A percentile compares a stretch with the other conserved stretches of the same genome.
Conservation (phyloP, 2,797 vertebrate species). For the Dryobates pubescens region DNA sequence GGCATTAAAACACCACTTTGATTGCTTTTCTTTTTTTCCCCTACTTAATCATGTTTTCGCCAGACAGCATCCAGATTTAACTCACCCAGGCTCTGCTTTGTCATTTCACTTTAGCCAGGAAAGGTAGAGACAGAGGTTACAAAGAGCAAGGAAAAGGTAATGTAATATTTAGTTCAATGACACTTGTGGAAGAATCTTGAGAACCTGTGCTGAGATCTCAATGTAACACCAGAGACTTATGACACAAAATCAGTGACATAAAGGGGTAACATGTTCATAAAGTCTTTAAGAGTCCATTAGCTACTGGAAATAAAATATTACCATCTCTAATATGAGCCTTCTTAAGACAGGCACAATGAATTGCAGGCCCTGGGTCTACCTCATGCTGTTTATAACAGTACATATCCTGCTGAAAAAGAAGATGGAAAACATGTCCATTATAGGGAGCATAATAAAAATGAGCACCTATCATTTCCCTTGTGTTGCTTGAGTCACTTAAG, state of each 20-base stretch:
- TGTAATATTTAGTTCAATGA: conserved; percentile 37
- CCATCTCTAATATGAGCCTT: neutral
- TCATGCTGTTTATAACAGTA: neutral
- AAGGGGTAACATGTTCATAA: neutral
- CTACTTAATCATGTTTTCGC: conserved; percentile 43
- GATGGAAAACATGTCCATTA: neutral
- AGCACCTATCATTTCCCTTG: neutral
- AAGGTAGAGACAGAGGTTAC: conserved; percentile 3
- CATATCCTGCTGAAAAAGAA: neutral
- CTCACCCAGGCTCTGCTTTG: neutral
- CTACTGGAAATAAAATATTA: conserved; percentile 27
- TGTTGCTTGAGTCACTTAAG: neutral
- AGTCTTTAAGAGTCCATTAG: conserved; percentile 22
- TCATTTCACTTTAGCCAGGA: neutral
- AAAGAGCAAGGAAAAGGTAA: conserved; percentile 38
- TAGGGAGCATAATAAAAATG: neutral
- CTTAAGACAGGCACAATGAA: neutral
- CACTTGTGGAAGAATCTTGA: neutral
- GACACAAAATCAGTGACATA: conserved; percentile 8
- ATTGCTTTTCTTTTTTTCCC: conserved; percentile 4
- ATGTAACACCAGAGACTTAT: conserved; percentile 7
- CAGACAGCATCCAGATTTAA: conserved; percentile 38
- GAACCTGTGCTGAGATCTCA: neutral
- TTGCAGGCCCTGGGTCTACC: neutral
- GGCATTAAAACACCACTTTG: conserved; percentile 41